Conservation (phyloP, 2,888 invertebrate genomes). For the Meta bourneti region DNA sequence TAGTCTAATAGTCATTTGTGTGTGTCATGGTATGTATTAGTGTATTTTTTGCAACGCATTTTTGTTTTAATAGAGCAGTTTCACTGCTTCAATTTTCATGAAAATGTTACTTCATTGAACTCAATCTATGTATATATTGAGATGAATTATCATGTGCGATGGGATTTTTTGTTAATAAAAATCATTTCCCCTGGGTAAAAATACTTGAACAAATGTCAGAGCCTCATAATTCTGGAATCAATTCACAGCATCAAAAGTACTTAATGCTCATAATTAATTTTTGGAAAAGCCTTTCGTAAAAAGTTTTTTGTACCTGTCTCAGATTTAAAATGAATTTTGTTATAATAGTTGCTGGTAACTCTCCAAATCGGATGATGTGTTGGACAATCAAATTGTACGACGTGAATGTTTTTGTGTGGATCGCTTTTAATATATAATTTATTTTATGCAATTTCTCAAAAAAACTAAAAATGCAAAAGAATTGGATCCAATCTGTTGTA, state of each 20-base stretch:
- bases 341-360: background rate
- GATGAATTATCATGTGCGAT: background rate
- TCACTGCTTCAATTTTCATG: background rate
- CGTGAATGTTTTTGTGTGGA: conserved; percentile 21
- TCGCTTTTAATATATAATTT: conserved; percentile 32
- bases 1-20: background rate
- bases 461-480: background rate
- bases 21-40: background rate
- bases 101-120: background rate
- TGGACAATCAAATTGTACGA: conserved; percentile 53
- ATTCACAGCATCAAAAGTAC: background rate
- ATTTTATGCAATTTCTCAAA: conserved; percentile 13
- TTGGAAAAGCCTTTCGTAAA: too few species aligned
- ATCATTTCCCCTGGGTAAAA: background rate
- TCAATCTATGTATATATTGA: background rate
- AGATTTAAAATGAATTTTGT: background rate
- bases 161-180: background rate
- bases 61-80: background rate
- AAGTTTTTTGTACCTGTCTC: too few species aligned
- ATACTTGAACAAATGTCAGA: background rate
- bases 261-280: background rate
- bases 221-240: background rate
- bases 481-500: background rate
- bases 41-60: background rate
- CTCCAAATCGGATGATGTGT: background rate